Conservation (phyloP, 2,888 invertebrate genomes). For the Emmelina monodactyla region DNA sequence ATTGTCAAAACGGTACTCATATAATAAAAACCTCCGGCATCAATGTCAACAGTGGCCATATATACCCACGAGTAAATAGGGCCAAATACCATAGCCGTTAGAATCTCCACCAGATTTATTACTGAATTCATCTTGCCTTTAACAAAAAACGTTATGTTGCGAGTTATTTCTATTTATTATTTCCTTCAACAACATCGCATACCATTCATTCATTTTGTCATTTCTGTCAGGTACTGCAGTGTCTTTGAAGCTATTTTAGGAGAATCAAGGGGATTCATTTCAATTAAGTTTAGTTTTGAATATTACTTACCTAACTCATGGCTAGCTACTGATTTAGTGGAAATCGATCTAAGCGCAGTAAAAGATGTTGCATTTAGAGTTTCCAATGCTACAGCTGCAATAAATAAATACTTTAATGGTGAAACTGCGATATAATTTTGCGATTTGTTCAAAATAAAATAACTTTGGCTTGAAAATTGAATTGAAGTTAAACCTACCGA, state of each 20-base stretch:
- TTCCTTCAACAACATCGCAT: no score
- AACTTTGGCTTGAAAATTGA: conserved; percentile 1
- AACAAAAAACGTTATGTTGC: no score
- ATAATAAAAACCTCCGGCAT: conserved; percentile 72
- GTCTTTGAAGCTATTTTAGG: no score
- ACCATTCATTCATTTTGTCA: no score
- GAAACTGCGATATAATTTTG: not conserved
- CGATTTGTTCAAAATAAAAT: not conserved
- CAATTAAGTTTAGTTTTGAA: no score
- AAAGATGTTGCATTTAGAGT: conserved; percentile 78
- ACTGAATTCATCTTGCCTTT: conserved; percentile 76
- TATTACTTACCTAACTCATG: conserved; percentile 71
- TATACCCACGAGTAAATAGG: conserved; percentile 77
- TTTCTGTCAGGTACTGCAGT: no score
- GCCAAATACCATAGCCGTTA: conserved; percentile 74
- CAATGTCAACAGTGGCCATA: conserved; percentile 67
- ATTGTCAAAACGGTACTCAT: conserved; percentile 70
- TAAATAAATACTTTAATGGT: no score
- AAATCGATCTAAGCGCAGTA: conserved; percentile 77
- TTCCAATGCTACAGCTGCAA: conserved; percentile 70
- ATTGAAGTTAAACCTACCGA: conserved; percentile 26
- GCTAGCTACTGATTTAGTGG: conserved; percentile 74
- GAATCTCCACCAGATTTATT: conserved; percentile 74
- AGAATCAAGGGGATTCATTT: no score
- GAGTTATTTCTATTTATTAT: no score